Base-by-base conservation (phyloP, 2,113 vertebrate species). In the Eulacestoma nigropectus region DNA sequence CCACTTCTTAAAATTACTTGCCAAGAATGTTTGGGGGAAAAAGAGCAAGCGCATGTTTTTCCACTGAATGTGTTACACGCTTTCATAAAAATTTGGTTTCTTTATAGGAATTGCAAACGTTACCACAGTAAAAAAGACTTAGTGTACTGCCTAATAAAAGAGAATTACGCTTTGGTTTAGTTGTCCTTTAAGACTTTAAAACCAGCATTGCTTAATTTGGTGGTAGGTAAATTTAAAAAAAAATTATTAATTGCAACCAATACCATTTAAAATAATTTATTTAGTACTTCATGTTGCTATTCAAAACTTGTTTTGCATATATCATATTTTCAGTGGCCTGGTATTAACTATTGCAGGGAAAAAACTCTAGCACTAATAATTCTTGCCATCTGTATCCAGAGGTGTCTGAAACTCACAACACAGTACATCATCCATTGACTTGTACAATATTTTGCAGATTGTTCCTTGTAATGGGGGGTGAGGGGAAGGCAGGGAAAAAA, bases 141-240 rank as follows among this genome's bases (percentile, higher is more conserved):
- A 74, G 93, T 79, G 37, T 90, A 46, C 89, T 95, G 32, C 63
- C 62, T 95, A 72, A 95, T 80, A 67, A 85, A 96, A 88, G 30
- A 92, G 76, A 95, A 65, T 86, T 89, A 78, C 94, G 81, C 90
- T 97, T 97, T 95, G 97, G 95, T 90, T 97, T 97, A 97, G 95
- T 97, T 98, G 96, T 98, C 96, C 94, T 98, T 98, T 94, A 97
- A 98, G 97, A 97, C 91, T 97, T 97, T 96, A 94, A 90, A 98
- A 97, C 46, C 92, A 96, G 96, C 97, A 96, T 97, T 97, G 94
- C 65, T 69, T 97, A 97, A 97, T 97, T 97, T 96, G 90, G 87
- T 97, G 90, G 87, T 97, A 97, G 97, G 93, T 96, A 97, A 97
- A 97, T 97, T 95, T 41, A 81, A 94, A 96, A 8, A 41, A 50